Base-by-base conservation (phyloP, 2,797 vertebrate genomes). In the Toxotes lorentzi region DNA sequence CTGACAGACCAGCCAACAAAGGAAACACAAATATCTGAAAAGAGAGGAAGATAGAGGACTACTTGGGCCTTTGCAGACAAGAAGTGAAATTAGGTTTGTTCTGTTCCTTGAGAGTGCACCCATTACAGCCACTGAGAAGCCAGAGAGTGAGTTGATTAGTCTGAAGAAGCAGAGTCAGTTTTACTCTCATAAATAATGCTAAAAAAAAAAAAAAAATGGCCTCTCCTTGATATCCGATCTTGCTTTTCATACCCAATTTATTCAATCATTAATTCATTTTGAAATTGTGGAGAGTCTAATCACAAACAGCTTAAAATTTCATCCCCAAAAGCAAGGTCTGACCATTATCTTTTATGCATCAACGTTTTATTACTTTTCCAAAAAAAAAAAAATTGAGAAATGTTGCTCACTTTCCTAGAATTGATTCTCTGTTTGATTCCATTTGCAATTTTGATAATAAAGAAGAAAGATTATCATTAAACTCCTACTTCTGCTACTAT, bases 1-100 rank as follows among this genome's bases (percentile, higher is more conserved):
- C 83, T 93, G 94, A 95, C 94, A 94, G 91, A 84, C 89, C 70
- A 73, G 88, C 84, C 92, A 93, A 94, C 94, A 94, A 91, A 92
- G 91, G 90, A 89, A 91, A 91, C 85, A 91, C 85, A 92, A 90
- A 92, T 87, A 91, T 88, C 86, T 88, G 73, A 91, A 84, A 88
- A 76, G 81, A 84, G 79, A 65, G 76, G 60, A 64, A 80, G 76
- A 70, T 23, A 54, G 78, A 74, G 58, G 70, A 78, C 79, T 70
- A 62, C 73, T 80, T 62, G 45, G 70, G 71, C 61, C 58, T 83
- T 85, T 62, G 58, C 32, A 89, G 85, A 85, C 24, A 43, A 76
- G 78, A 73, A 78, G 76, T 53, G 50, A 85, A 90, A 89, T 86
- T 62, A 78, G 70, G 65, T 84, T 85, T 86, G 73, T 58, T 78